Evolutionary conservation across 2,797 vertebrate species (phyloP).

Genomic region (Notolepis coatsorum): DNA sequence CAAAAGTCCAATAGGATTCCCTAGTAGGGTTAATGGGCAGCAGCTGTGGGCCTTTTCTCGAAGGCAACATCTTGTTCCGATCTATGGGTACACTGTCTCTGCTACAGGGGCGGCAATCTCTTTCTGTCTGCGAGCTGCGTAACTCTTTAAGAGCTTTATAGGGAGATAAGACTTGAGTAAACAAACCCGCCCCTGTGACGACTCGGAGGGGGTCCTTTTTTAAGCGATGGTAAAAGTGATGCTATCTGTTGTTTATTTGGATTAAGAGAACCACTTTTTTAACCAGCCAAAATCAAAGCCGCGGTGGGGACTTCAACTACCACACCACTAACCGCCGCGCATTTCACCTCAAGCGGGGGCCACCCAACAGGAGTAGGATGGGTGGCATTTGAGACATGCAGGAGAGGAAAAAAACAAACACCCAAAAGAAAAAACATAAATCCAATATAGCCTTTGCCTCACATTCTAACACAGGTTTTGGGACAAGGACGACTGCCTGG

Average conservation of each 20-base stretch:
- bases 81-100: constrained; percentile 52
- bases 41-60: constrained; percentile 66
- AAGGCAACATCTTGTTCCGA: constrained; percentile 73
- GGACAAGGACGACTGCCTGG: constrained; percentile 55
- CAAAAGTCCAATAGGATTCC: constrained; percentile 62
- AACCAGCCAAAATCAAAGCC: constrained; percentile 24
- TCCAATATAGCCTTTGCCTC: constrained; percentile 53
- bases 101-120: constrained; percentile 43
- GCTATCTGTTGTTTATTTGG: constrained; percentile 15
- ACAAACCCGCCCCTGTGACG: constrained; percentile 40
- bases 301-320: constrained; percentile 21
- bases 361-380: constrained; percentile 45
- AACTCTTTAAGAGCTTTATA: constrained; percentile 24
- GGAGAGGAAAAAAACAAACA: not conserved
- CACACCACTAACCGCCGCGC: constrained; percentile 25
- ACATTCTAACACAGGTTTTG: constrained; percentile 55
- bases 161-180: constrained; percentile 39
- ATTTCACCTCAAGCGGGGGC: constrained; percentile 42
- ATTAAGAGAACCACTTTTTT: constrained; percentile 24
- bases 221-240: constrained; percentile 26
- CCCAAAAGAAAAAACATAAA: constrained; percentile 32
- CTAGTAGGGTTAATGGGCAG: constrained; percentile 62
- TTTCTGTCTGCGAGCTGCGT: constrained; percentile 38
- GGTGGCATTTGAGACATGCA: constrained; percentile 31
- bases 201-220: constrained; percentile 39